These are phyloP conservation scores for Diarsia dahlii DNA, from an alignment of 2,888 invertebrate genomes.

Conservation along the genomic window DNA sequence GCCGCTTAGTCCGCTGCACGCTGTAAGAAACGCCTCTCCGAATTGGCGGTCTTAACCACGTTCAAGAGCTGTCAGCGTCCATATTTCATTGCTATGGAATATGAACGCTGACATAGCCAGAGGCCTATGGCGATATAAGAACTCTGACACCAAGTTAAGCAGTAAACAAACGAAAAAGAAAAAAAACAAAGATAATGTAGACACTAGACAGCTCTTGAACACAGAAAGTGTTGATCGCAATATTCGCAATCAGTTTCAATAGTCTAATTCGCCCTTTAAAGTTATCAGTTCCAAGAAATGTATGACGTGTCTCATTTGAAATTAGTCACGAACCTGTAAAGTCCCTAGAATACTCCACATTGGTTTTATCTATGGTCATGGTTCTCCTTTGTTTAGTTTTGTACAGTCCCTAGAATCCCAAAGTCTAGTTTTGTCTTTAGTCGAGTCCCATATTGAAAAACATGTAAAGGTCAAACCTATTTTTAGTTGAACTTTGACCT, in stretches of 20 bases:
- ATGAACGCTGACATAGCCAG: too few relatives aligned
- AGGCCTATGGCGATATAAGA: too few relatives aligned
- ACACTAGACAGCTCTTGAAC: neutral
- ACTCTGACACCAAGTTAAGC: too few relatives aligned
- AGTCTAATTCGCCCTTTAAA: constrained; percentile 1
- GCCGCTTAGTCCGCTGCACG: neutral
- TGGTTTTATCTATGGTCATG: constrained; percentile 8
- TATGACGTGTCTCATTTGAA: constrained; percentile 11
- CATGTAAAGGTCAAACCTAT: constrained; percentile 25
- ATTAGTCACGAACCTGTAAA: constrained; percentile 20
- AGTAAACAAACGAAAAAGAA: too few relatives aligned
- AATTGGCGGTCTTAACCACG: neutral
- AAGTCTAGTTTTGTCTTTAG: constrained; percentile 5
- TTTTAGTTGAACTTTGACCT: constrained; percentile 28
- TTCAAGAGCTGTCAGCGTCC: neutral
- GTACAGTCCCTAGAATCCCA: constrained; percentile 12
- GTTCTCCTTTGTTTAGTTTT: constrained; percentile 5
- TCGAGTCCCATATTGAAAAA: constrained; percentile 8
- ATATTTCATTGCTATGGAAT: neutral
- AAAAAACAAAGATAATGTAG: too few relatives aligned
- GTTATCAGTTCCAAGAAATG: constrained; percentile 15
- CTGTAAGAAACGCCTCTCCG: neutral
- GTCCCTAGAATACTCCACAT: neutral
- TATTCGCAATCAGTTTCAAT: neutral
- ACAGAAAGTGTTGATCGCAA: neutral